Evolutionary conservation across 2,888 invertebrate species (phyloP).

Genomic region (Synanthedon andrenaeformis): DNA sequence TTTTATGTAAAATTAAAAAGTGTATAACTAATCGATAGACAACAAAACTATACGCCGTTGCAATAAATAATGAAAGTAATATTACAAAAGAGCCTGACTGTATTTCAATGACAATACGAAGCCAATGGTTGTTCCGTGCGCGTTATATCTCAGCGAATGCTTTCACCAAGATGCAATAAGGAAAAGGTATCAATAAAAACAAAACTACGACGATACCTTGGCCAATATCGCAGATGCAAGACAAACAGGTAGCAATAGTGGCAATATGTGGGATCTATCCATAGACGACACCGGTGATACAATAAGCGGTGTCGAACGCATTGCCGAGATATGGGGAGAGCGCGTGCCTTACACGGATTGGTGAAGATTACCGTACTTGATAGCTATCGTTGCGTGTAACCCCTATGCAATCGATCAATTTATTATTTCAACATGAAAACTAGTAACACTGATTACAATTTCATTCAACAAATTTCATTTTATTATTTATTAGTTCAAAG

Average conservation of each 20-base stretch:
- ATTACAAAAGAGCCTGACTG: no score
- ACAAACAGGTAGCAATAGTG: constrained; percentile 34
- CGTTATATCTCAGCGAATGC: constrained; percentile 19
- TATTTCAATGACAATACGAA: constrained; percentile 29
- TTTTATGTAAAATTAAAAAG: no score
- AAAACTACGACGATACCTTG: constrained; percentile 25
- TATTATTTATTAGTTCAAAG: no score
- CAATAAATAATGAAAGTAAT: neutral
- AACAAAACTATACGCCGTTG: no score
- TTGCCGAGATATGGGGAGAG: constrained; percentile 3
- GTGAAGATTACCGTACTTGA: constrained; percentile 34
- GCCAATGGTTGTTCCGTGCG: constrained; percentile 32
- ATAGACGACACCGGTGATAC: constrained; percentile 38
- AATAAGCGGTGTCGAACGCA: constrained; percentile 23
- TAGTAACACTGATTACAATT: no score
- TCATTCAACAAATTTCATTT: no score
- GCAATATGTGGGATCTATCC: constrained; percentile 40
- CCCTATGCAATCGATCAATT: neutral
- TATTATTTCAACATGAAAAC: no score
- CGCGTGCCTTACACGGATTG: constrained; percentile 38
- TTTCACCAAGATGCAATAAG: constrained; percentile 24
- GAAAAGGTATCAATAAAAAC: constrained; percentile 28
- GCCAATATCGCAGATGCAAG: constrained; percentile 42
- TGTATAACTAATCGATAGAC: no score
- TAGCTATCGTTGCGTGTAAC: constrained; percentile 17